Conservation (phyloP, 2,888 invertebrate species). For the Andrena praecox region DNA sequence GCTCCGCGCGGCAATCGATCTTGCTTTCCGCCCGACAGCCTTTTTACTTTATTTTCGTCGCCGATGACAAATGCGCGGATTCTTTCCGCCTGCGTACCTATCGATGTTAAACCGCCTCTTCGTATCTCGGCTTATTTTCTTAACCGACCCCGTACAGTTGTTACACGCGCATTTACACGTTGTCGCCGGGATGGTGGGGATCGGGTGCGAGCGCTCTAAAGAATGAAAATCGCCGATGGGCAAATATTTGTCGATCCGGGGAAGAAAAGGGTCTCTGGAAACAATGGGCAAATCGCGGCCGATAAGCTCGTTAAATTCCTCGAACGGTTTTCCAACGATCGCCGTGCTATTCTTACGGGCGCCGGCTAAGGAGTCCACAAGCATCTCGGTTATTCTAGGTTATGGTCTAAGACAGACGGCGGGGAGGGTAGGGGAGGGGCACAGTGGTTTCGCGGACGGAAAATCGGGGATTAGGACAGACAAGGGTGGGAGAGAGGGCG, state of each 20-base stretch:
- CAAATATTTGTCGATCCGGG: slow-evolving; percentile 4
- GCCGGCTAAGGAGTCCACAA: slow-evolving; percentile 22
- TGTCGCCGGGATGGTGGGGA: not conserved
- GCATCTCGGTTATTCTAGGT: slow-evolving; percentile 62
- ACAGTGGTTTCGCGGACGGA: slow-evolving; percentile 60
- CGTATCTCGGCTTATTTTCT: slow-evolving; percentile 19
- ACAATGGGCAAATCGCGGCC: slow-evolving; percentile 32
- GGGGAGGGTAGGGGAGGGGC: not conserved
- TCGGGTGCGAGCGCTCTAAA: not conserved
- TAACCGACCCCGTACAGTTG: not conserved
- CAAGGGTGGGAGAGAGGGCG: slow-evolving; percentile 11
- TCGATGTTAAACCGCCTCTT: slow-evolving; percentile 19
- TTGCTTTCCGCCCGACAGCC: slow-evolving; percentile 48
- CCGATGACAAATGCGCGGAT: slow-evolving; percentile 60
- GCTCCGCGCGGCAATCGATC: slow-evolving; percentile 56
- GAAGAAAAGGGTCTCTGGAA: not conserved
- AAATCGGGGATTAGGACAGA: slow-evolving; percentile 61
- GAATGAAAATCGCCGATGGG: not conserved
- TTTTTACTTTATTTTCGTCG: slow-evolving; percentile 61
- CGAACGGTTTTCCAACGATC: slow-evolving; percentile 41
- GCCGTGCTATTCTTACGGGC: slow-evolving; percentile 31
- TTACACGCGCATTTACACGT: slow-evolving; percentile 34
- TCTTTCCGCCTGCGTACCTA: not conserved
- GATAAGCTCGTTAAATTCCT: slow-evolving; percentile 18
- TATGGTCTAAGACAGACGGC: slow-evolving; percentile 61